Evolutionary conservation across 2,888 invertebrate genomes (phyloP).

Genomic region (Eulithis prunata): DNA sequence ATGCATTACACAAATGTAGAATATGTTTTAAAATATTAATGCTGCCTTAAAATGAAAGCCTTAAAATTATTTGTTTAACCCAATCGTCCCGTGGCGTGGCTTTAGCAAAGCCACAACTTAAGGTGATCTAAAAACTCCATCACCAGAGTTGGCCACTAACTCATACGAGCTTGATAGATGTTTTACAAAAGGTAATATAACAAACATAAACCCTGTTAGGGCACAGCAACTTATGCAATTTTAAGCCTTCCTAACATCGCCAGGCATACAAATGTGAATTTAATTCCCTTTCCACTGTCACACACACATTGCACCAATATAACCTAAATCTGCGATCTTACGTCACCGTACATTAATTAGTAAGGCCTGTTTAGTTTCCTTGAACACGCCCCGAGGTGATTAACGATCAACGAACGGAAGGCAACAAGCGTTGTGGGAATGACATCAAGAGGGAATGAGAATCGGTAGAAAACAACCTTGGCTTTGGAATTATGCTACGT

Average conservation of each 20-base stretch:
- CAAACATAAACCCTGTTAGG: no score
- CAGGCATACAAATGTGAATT: neutral
- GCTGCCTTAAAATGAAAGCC: no score
- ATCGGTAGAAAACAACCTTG: constrained; percentile 6
- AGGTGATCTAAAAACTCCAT: no score
- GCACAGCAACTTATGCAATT: no score
- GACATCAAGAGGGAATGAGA: constrained; percentile 24
- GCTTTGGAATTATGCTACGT: constrained; percentile 1
- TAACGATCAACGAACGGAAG: constrained; percentile 43
- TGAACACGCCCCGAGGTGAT: constrained; percentile 41
- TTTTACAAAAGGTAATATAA: no score
- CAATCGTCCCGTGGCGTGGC: no score
- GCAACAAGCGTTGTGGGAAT: constrained; percentile 29
- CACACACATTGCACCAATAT: constrained; percentile 15
- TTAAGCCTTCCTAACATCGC: neutral
- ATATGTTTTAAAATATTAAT: no score
- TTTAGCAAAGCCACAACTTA: no score
- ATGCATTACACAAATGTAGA: no score
- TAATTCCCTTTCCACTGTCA: neutral
- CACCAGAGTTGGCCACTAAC: no score
- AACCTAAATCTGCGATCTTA: constrained; percentile 17
- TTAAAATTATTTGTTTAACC: no score
- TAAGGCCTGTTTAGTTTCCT: constrained; percentile 42
- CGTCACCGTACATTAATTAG: constrained; percentile 45
- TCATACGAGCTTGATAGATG: no score